These are phyloP conservation scores for Drosophila neocordata DNA, from an alignment of 1,140 invertebrate species.

Conservation along the genomic window DNA sequence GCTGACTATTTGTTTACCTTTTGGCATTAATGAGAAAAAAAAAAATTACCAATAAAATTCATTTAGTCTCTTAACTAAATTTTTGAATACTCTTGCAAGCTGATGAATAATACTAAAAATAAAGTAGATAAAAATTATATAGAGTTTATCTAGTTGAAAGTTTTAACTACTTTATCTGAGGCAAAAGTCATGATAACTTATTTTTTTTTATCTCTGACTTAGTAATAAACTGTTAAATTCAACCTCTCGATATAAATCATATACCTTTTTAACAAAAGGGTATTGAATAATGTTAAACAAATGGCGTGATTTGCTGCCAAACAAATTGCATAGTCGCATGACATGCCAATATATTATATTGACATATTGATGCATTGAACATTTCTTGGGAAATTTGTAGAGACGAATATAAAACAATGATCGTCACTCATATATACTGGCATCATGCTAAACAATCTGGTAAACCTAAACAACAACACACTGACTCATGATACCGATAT, in stretches of 20 bases:
- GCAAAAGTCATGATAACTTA: no score
- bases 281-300: background rate
- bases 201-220: no score
- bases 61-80: no score
- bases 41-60: constrained; percentile 19
- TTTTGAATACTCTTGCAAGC: no score
- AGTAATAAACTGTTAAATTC: no score
- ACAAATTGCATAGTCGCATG: constrained; percentile 35
- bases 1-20: background rate
- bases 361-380: background rate
- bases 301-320: constrained; percentile 69
- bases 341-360: constrained; percentile 7
- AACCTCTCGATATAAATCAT: no score
- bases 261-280: background rate
- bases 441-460: background rate
- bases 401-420: constrained; percentile 9
- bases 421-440: background rate
- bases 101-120: no score
- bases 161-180: no score
- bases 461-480: background rate
- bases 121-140: no score
- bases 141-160: no score
- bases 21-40: constrained; percentile 13
- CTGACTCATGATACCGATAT: constrained; percentile 31
- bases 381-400: background rate